Evolutionary conservation across 2,113 vertebrate genomes (phyloP).

Genomic region (Poecile atricapillus): DNA sequence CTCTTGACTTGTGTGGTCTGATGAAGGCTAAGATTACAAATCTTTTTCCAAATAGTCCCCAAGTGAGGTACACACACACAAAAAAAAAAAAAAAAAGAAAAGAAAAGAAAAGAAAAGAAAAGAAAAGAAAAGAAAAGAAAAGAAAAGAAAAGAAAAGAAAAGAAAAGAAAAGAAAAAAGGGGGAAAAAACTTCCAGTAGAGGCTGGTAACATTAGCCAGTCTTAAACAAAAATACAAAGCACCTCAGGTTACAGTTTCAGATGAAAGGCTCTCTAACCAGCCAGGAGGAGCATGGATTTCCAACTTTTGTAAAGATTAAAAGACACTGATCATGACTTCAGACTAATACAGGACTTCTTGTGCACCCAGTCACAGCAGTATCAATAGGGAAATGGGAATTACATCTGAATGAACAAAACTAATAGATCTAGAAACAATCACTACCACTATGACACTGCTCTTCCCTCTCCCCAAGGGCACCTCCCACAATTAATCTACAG

Average conservation of each 20-base stretch:
- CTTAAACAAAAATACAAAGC: constrained; percentile 47
- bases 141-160: background rate
- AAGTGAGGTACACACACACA: background rate
- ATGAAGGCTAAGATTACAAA: constrained; percentile 56
- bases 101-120: background rate
- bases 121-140: background rate
- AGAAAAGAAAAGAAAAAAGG: background rate
- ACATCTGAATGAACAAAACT: background rate
- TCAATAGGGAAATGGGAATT: background rate
- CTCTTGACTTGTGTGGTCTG: constrained; percentile 64
- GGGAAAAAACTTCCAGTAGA: background rate
- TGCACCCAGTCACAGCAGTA: background rate
- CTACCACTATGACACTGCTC: background rate
- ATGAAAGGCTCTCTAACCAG: constrained; percentile 31
- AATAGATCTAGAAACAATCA: background rate
- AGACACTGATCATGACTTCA: background rate
- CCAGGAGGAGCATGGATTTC: background rate
- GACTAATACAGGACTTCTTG: background rate
- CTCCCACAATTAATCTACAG: background rate
- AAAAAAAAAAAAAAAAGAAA: background rate
- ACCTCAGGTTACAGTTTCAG: constrained; percentile 46
- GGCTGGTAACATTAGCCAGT: constrained; percentile 39
- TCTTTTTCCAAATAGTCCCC: constrained; percentile 19
- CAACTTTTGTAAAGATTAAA: constrained; percentile 9
- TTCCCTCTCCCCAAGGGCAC: background rate